These are phyloP conservation scores for Aphrophora alni DNA, from an alignment of 2,888 invertebrate genomes.

Conservation along the genomic window DNA sequence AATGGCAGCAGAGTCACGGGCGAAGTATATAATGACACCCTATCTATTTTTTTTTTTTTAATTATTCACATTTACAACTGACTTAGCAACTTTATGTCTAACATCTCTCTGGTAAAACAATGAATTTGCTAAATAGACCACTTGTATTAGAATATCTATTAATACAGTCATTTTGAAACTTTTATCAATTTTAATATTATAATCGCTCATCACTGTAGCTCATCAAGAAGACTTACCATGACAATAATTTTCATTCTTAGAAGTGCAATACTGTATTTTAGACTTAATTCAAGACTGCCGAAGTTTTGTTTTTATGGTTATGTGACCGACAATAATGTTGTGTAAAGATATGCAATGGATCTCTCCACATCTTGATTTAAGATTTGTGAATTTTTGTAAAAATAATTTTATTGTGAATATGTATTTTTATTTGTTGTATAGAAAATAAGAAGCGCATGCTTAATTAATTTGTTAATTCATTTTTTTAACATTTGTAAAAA, in stretches of 20 bases:
- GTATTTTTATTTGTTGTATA: not conserved
- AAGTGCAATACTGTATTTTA: slow-evolving; percentile 3
- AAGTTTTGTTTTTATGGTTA: not conserved
- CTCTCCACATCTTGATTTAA: not conserved
- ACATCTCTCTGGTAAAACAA: no score
- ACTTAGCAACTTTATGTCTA: no score
- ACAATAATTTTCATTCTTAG: not conserved
- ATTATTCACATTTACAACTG: no score
- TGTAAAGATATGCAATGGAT: not conserved
- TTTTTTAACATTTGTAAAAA: slow-evolving; percentile 3
- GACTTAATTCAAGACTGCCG: not conserved
- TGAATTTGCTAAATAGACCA: no score
- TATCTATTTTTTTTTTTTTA: no score
- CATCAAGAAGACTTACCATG: no score
- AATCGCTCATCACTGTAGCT: no score
- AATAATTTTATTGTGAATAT: not conserved
- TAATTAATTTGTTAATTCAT: not conserved
- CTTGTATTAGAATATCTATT: no score
- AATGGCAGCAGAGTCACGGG: no score
- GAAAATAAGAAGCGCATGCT: not conserved
- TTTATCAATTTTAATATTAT: no score
- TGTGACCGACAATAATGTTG: not conserved
- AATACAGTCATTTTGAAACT: no score
- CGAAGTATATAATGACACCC: no score
- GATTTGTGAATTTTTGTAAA: not conserved